Evolutionary conservation across 2,113 vertebrate species (phyloP), one percentile per base, ranked within the genome.

Genomic region (Bufo gargarizans): DNA sequence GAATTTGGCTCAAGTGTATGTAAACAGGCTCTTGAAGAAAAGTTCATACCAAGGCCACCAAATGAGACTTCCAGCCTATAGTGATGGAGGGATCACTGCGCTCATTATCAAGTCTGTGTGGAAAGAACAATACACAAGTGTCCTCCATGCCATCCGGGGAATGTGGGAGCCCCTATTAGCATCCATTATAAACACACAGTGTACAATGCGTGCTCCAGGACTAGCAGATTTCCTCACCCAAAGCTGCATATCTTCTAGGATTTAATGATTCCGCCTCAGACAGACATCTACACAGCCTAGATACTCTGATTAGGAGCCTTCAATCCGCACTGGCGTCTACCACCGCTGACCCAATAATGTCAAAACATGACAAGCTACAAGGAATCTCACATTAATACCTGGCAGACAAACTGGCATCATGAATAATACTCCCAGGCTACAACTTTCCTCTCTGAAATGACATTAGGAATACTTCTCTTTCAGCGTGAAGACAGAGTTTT

Each of bases 341-440:
- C 58, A 55, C 55, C n/a, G 47, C 17, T 87, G 85, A 87, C 85
- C 85, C 61, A 80, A 87, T 69, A 87, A 79, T 80, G 85, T 87
- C 85, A 87, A 87, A 71, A 69, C 49, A 59, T 65, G 76, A n/a
- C 74, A 79, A 3, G 69, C 71, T 77, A 58, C 72, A 77, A 49
- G 55, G 65, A 47, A 86, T 86, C 55, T 61, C 72, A 20, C 72
- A 77, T 77, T 59, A 74, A 77, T 86, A 86, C 58, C 55, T 77
- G 71, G 43, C 56, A 86, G 55, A 86, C 33, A 77, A 17, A 22
- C 59, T 33, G 82, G 82, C 63, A 84, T 50, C 81, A 55, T 16
- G 63, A 55, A 53, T n/a, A 84, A 63, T 71, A 33, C 22, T 84
- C 63, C 63, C 82, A 71, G 82, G 63, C 82, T 83, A 83, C 17